phyloP scores from a whole-genome alignment of 2,797 vertebrate genomes.

The Euphonia xanthogaster region DNA sequence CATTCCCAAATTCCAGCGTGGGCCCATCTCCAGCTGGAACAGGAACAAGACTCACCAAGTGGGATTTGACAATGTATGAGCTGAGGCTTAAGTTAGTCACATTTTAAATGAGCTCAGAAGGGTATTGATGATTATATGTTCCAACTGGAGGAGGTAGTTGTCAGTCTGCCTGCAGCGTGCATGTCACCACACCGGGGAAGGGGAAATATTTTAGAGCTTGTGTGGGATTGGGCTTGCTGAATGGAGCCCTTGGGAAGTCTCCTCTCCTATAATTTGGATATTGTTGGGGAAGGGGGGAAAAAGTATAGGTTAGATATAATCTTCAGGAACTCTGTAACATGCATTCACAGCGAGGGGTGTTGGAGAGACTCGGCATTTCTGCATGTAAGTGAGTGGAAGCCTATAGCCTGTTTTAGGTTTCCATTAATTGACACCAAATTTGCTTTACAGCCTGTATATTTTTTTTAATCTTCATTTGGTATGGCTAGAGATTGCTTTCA shows the following conservation, averaged over 20 bases:
- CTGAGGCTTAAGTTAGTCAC: slow-evolving; percentile 35
- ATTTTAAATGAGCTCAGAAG: slow-evolving; percentile 55
- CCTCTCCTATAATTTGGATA: slow-evolving; percentile 12
- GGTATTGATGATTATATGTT: slow-evolving; percentile 39
- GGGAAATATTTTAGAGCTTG: slow-evolving; percentile 46
- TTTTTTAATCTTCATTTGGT: not conserved
- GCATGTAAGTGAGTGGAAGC: not conserved
- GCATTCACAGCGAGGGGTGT: not conserved
- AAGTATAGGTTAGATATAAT: not conserved
- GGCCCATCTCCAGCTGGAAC: slow-evolving; percentile 58
- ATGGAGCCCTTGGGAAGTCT: slow-evolving; percentile 36
- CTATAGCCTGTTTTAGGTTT: not conserved
- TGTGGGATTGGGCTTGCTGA: slow-evolving; percentile 31
- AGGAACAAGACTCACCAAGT: slow-evolving; percentile 51
- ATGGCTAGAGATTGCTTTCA: not conserved
- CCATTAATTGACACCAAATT: not conserved
- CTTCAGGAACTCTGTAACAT: not conserved
- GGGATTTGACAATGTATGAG: slow-evolving; percentile 48
- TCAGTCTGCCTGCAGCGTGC: slow-evolving; percentile 38
- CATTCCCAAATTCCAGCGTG: slow-evolving; percentile 52
- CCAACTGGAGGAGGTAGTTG: slow-evolving; percentile 61
- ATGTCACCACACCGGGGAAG: not conserved
- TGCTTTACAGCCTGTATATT: not conserved
- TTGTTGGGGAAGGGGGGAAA: not conserved
- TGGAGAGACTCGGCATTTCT: not conserved